phyloP scores from a whole-genome alignment of 1,140 invertebrate genomes.

The Apis cerana region DNA sequence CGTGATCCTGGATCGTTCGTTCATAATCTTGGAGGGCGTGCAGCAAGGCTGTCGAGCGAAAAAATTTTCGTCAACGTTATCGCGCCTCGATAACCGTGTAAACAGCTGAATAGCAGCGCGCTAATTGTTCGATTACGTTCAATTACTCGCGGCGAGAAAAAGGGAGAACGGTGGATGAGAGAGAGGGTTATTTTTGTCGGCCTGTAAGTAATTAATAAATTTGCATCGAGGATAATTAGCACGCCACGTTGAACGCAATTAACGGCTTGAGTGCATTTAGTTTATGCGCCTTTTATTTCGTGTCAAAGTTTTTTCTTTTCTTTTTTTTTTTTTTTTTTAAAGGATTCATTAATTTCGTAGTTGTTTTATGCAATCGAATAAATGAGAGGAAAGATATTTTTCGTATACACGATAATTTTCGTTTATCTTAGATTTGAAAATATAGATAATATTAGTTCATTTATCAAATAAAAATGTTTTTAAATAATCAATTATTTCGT shows the following conservation, averaged over 20 bases:
- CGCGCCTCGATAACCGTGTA: background rate
- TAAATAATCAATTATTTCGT: too few relatives aligned
- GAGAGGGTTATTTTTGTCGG: slow-evolving; percentile 14
- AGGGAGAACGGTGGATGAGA: background rate
- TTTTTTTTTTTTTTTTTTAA: too few relatives aligned
- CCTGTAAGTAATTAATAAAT: slow-evolving; percentile 32
- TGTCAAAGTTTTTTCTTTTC: slow-evolving; percentile 6
- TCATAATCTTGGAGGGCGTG: background rate
- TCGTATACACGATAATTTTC: too few relatives aligned
- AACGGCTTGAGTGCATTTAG: background rate
- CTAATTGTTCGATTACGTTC: slow-evolving; percentile 23
- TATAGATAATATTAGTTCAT: too few relatives aligned
- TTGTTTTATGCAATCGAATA: too few relatives aligned
- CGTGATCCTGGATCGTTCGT: background rate
- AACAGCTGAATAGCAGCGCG: background rate
- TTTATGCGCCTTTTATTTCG: background rate
- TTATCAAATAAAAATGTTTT: too few relatives aligned
- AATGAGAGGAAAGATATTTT: too few relatives aligned
- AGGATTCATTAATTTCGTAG: too few relatives aligned
- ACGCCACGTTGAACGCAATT: slow-evolving; percentile 19
- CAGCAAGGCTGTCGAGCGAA: background rate
- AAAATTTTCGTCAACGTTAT: background rate
- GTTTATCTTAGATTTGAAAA: too few relatives aligned
- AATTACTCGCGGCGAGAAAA: slow-evolving; percentile 5
- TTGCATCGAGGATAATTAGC: slow-evolving; percentile 25